phyloP scores from a whole-genome alignment of 1,140 invertebrate species.

The Oryzaephilus surinamensis region DNA sequence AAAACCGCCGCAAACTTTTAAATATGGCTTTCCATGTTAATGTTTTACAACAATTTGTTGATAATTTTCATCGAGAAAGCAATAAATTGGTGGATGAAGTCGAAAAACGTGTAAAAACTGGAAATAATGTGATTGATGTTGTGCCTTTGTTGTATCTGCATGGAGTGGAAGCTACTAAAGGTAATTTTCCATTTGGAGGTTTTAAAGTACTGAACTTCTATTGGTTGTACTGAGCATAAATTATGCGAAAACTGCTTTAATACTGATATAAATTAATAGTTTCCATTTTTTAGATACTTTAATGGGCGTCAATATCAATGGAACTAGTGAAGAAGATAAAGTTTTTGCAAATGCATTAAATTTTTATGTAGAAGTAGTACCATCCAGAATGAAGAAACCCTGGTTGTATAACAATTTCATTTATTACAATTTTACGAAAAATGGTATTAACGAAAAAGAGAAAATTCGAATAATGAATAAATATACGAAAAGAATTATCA shows the following conservation, averaged over 20 bases:
- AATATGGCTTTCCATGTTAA: constrained; percentile 73
- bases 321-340: no score
- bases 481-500: no score
- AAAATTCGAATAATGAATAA: no score
- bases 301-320: no score
- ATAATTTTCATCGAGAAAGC: constrained; percentile 56
- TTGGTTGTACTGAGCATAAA: no score
- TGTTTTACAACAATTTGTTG: constrained; percentile 62
- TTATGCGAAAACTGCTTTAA: no score
- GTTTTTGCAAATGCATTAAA: no score
- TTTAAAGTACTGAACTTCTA: constrained; percentile 48
- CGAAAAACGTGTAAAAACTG: constrained; percentile 28
- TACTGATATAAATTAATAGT: no score
- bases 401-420: constrained; percentile 41
- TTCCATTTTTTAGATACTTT: no score
- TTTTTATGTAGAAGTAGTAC: constrained; percentile 44
- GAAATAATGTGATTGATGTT: constrained; percentile 44
- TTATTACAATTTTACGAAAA: constrained; percentile 45
- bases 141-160: constrained; percentile 49
- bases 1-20: constrained; percentile 52
- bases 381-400: constrained; percentile 36
- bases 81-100: constrained; percentile 42
- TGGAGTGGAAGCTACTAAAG: constrained; percentile 34
- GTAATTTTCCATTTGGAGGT: constrained; percentile 41
- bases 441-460: constrained; percentile 6